These are phyloP conservation scores for Pangasius mekongensis DNA, from an alignment of 2,797 vertebrate species.

Conservation along the genomic window DNA sequence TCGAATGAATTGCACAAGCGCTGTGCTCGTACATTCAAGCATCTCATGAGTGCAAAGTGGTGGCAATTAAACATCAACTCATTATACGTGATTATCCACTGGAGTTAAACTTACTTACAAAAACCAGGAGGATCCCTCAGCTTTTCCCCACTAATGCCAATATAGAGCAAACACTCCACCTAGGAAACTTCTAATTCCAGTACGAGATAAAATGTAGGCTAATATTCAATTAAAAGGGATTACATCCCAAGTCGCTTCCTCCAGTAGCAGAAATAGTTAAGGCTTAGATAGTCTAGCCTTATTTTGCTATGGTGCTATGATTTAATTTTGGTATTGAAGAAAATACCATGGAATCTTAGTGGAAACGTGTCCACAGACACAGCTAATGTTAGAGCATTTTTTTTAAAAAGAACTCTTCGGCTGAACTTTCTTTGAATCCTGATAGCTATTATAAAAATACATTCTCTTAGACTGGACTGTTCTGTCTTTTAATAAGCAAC, in stretches of 20 bases:
- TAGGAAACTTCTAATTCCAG: constrained; percentile 67
- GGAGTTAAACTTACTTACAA: constrained; percentile 68
- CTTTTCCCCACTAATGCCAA: constrained; percentile 31
- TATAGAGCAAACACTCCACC: constrained; percentile 57
- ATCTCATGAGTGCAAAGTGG: constrained; percentile 69
- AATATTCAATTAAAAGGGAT: constrained; percentile 79
- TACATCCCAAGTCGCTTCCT: constrained; percentile 68
- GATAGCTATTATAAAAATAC: neutral
- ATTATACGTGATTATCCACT: constrained; percentile 71
- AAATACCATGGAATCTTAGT: neutral
- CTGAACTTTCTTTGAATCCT: neutral
- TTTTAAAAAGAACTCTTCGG: neutral
- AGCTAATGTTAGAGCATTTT: neutral
- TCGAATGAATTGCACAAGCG: constrained; percentile 60
- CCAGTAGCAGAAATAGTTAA: constrained; percentile 67
- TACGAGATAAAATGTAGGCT: constrained; percentile 68
- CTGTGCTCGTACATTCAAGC: neutral
- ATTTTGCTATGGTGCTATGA: neutral
- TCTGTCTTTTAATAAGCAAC: neutral
- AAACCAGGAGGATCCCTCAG: constrained; percentile 24
- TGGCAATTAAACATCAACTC: constrained; percentile 71
- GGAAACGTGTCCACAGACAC: neutral
- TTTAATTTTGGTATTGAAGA: neutral
- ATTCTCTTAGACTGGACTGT: neutral
- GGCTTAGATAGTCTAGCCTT: constrained; percentile 28